phyloP scores from a whole-genome alignment of 2,888 invertebrate genomes.

The Argyra leucocephala region DNA sequence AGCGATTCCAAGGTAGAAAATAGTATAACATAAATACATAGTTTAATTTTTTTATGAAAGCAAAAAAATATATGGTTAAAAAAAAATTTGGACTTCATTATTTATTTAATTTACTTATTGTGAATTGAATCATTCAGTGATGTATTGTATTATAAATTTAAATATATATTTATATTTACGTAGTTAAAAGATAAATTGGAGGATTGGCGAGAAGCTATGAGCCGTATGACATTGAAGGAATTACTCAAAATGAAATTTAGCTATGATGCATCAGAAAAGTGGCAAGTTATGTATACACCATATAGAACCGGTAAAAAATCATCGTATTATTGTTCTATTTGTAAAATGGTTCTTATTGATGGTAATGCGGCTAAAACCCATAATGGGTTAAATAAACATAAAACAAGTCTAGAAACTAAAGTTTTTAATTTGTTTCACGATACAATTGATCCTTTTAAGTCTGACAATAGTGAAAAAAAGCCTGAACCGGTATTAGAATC shows the following conservation, averaged over 20 bases:
- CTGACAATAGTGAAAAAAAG: neutral
- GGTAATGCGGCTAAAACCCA: neutral
- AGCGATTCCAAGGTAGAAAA: neutral
- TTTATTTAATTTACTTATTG: too few relatives aligned
- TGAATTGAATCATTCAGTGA: too few relatives aligned
- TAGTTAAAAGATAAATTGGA: conserved; percentile 84
- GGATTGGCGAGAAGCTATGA: conserved; percentile 46
- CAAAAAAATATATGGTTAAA: too few relatives aligned
- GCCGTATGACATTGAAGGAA: neutral
- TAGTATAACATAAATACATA: neutral
- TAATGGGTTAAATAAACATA: neutral
- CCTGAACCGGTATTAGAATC: too few relatives aligned
- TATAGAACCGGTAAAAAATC: neutral
- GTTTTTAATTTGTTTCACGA: neutral
- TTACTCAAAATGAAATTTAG: neutral
- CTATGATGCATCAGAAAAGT: neutral
- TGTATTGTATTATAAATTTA: too few relatives aligned
- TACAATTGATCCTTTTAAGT: neutral
- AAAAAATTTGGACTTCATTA: too few relatives aligned
- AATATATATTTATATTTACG: too few relatives aligned
- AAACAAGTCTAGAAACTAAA: neutral
- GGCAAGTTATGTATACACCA: neutral
- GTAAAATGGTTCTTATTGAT: neutral
- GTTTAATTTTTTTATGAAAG: too few relatives aligned
- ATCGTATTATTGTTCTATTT: neutral